Evolutionary conservation across 64 coral and sea anemone species (phyloP).

Genomic region (Montipora cactus): DNA sequence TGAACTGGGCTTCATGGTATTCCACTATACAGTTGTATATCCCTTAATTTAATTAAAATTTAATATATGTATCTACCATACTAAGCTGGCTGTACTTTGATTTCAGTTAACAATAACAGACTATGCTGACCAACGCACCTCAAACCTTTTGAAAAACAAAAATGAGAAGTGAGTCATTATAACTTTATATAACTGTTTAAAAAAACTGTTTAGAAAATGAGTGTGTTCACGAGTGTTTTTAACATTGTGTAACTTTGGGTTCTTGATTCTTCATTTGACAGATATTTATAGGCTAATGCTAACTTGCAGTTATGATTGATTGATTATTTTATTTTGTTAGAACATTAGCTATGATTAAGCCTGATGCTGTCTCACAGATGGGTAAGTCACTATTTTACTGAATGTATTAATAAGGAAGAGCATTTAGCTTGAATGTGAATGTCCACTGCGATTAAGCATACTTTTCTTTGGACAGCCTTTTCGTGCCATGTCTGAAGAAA

Average conservation of each 20-base stretch:
- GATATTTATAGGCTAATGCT: not conserved
- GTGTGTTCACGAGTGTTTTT: too few species aligned
- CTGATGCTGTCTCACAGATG: constrained; percentile 85
- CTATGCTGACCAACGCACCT: constrained; percentile 84
- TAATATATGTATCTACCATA: too few species aligned
- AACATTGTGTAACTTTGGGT: not conserved
- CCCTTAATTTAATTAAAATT: too few species aligned
- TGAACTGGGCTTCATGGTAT: not conserved
- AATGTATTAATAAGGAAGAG: too few species aligned
- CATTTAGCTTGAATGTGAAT: too few species aligned
- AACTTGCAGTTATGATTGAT: not conserved
- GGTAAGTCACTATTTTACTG: constrained; percentile 37
- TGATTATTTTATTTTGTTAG: constrained; percentile 21
- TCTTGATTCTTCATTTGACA: not conserved
- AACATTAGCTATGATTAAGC: constrained; percentile 92
- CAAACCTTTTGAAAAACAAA: constrained; percentile 71
- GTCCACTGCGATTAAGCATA: too few species aligned
- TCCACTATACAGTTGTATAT: too few species aligned
- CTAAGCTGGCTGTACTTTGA: not conserved
- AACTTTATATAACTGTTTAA: not conserved
- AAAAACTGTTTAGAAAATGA: too few species aligned
- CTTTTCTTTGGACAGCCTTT: too few species aligned
- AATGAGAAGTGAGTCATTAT: constrained; percentile 80
- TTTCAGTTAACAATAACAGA: constrained; percentile 80
- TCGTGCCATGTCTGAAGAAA: too few species aligned